A percentile compares a stretch with the other conserved stretches of the same genome.
These are phyloP conservation scores for Amphilophus citrinellus DNA, from an alignment of 2,113 vertebrate genomes.

Conservation along the genomic window DNA sequence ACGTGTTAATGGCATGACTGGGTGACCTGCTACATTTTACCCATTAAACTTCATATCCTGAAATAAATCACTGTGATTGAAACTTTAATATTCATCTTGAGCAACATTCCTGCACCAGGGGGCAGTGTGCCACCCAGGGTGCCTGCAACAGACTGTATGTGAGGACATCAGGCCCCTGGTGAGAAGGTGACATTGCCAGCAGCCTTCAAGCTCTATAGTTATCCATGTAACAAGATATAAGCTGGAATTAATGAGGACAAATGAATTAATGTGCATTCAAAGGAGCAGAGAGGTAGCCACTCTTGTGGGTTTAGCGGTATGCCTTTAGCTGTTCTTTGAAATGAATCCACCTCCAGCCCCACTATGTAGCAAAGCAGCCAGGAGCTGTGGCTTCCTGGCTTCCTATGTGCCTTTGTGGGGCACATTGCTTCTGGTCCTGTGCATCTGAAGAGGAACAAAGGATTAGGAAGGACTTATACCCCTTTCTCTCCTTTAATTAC, in stretches of 20 bases:
- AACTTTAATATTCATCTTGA: background rate
- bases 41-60: background rate
- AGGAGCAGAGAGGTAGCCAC: background rate
- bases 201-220: background rate
- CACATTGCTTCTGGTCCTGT: constrained; percentile 68
- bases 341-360: background rate
- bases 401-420: constrained; percentile 57
- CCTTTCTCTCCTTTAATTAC: constrained; percentile 71
- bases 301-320: background rate
- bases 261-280: background rate
- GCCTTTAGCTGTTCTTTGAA: constrained; percentile 1
- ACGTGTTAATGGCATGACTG: background rate
- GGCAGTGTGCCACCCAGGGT: constrained; percentile 39
- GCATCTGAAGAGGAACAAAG: constrained; percentile 77
- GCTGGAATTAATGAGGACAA: background rate
- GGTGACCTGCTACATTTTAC: background rate
- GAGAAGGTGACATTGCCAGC: constrained; percentile 1
- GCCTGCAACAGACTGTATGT: background rate
- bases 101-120: constrained; percentile 48
- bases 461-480: constrained; percentile 66
- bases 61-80: background rate
- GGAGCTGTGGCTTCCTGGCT: constrained; percentile 61
- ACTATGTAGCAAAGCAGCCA: background rate
- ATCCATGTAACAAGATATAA: background rate
- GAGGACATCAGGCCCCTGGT: background rate